Percentiles rank a stretch among this genome's conserved stretches.
Conservation (phyloP, 2,888 invertebrate genomes). For the Chloromyia formosa region DNA sequence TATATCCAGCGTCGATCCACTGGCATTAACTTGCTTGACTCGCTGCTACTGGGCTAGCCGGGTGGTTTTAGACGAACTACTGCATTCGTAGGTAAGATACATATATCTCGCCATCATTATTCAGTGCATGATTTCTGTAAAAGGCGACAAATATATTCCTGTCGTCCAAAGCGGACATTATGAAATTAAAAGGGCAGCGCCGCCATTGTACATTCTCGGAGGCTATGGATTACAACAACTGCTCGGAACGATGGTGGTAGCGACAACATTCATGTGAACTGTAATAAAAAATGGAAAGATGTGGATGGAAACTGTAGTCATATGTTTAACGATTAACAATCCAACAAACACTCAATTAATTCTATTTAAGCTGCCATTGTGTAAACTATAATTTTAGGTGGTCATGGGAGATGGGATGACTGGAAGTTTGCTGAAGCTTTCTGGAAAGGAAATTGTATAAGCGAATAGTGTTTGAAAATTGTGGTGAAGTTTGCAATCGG, state of each 20-base stretch:
- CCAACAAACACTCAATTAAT: conserved; percentile 38
- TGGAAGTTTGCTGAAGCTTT: too few species aligned
- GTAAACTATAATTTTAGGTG: not conserved
- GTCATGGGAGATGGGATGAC: not conserved
- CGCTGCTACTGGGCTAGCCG: not conserved
- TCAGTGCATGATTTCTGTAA: conserved; percentile 36
- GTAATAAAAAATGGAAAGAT: too few species aligned
- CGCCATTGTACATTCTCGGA: not conserved
- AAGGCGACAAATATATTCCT: conserved; percentile 44
- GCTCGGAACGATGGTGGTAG: not conserved
- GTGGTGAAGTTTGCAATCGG: too few species aligned
- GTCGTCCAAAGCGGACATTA: conserved; percentile 36
- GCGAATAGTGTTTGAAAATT: too few species aligned
- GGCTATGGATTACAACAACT: not conserved
- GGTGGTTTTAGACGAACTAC: conserved; percentile 5
- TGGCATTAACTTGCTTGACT: too few species aligned
- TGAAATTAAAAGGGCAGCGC: conserved; percentile 23
- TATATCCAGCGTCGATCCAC: too few species aligned
- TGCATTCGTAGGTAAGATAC: not conserved
- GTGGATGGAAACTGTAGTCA: not conserved
- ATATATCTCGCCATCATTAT: conserved; percentile 18
- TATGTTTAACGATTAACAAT: conserved; percentile 29
- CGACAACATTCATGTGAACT: not conserved
- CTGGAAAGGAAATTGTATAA: too few species aligned
- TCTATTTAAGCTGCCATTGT: conserved; percentile 9